phyloP scores from a whole-genome alignment of 2,888 invertebrate genomes.

The Lepidocyrtoides sp. region DNA sequence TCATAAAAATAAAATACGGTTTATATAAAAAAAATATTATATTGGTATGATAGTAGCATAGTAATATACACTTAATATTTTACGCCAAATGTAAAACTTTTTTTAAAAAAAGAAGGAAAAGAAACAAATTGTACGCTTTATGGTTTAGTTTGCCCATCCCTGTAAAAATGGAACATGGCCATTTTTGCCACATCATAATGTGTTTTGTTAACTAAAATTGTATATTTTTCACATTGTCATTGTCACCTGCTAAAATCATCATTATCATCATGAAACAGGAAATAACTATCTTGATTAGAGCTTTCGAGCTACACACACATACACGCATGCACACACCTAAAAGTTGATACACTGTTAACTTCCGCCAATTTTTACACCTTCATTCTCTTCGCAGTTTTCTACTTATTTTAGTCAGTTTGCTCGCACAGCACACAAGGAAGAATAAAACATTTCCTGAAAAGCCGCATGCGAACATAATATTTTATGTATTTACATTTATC shows the following conservation, averaged over 20 bases:
- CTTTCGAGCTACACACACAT: neutral
- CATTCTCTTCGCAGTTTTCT: neutral
- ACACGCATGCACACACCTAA: neutral
- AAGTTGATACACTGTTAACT: too few species aligned
- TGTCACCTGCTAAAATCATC: constrained; percentile 25
- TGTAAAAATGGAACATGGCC: neutral
- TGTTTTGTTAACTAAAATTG: neutral
- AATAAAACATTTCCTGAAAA: constrained; percentile 12
- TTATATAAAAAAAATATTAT: neutral
- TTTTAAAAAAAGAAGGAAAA: too few species aligned
- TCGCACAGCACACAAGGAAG: too few species aligned
- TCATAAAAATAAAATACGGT: constrained; percentile 28
- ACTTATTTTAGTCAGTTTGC: neutral
- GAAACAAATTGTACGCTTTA: neutral
- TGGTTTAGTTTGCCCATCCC: neutral
- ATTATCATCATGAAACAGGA: neutral
- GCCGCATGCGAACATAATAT: neutral
- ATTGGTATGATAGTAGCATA: too few species aligned
- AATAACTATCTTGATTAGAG: neutral
- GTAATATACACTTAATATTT: too few species aligned
- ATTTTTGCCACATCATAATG: neutral
- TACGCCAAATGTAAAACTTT: too few species aligned
- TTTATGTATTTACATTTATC: too few species aligned
- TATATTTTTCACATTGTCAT: constrained; percentile 16
- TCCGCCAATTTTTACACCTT: neutral